Evolutionary conservation across 2,888 invertebrate genomes (phyloP).

Genomic region (Baronia brevicornis): DNA sequence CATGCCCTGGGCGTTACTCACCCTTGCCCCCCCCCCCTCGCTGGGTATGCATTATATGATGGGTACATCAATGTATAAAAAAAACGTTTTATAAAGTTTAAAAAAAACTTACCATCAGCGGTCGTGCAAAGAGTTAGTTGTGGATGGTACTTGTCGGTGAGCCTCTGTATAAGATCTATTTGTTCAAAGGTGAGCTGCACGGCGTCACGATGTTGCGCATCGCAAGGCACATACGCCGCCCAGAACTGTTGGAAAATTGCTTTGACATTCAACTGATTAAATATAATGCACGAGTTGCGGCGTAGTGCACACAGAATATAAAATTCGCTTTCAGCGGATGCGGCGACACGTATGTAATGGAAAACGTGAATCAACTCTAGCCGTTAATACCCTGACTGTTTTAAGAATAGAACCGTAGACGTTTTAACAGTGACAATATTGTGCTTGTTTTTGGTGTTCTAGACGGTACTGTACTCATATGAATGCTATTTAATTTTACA

Average conservation of each 20-base stretch:
- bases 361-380: slow-evolving; percentile 26
- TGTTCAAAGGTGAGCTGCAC: slow-evolving; percentile 90
- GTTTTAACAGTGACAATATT: slow-evolving; percentile 1
- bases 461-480: no score
- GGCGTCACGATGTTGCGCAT: slow-evolving; percentile 88
- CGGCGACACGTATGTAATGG: slow-evolving; percentile 35
- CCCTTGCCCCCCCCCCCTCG: no score
- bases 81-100: slow-evolving; percentile 3
- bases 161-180: slow-evolving; percentile 88
- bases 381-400: slow-evolving; percentile 14
- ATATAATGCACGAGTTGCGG: slow-evolving; percentile 40
- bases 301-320: slow-evolving; percentile 35
- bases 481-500: no score
- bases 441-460: no score
- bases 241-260: slow-evolving; percentile 79
- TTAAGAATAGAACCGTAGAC: slow-evolving; percentile 3
- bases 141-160: slow-evolving; percentile 86
- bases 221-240: slow-evolving; percentile 90
- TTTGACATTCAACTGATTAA: slow-evolving; percentile 46
- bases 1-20: no score
- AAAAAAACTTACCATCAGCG: slow-evolving; percentile 78
- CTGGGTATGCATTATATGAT: no score
- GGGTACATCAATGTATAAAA: neutral
- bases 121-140: slow-evolving; percentile 86
- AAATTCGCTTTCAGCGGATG: slow-evolving; percentile 34